Evolutionary conservation across 2,888 invertebrate genomes (phyloP).

Genomic region (Andrena flavipes): DNA sequence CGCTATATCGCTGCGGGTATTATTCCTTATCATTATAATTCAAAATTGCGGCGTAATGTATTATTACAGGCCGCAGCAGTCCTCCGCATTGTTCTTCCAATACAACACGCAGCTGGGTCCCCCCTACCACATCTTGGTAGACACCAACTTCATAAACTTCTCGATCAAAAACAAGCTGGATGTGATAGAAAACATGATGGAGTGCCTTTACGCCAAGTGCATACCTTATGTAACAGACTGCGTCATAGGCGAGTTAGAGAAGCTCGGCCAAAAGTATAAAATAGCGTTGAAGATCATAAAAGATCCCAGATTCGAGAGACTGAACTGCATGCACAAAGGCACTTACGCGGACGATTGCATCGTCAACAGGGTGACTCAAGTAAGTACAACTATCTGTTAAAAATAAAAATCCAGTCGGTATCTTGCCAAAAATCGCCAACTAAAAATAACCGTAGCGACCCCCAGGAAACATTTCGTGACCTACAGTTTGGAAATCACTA

Average conservation of each 20-base stretch:
- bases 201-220: slow-evolving; percentile 99
- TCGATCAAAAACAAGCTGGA: slow-evolving; percentile 99
- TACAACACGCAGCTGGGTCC: slow-evolving; percentile 99
- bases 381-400: slow-evolving; percentile 74
- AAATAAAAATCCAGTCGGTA: neutral
- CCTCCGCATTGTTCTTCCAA: slow-evolving; percentile 98
- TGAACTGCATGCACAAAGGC: slow-evolving; percentile 97
- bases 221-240: slow-evolving; percentile 99
- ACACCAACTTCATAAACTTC: slow-evolving; percentile 99
- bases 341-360: slow-evolving; percentile 99
- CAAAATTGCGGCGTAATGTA: neutral
- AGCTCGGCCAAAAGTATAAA: slow-evolving; percentile 97
- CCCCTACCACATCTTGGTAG: slow-evolving; percentile 97
- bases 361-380: slow-evolving; percentile 96
- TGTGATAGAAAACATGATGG: slow-evolving; percentile 99
- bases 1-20: too few species aligned
- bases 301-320: slow-evolving; percentile 96
- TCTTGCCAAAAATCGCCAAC: too few species aligned
- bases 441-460: too few species aligned
- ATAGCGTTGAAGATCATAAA: slow-evolving; percentile 97
- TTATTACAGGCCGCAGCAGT: slow-evolving; percentile 88
- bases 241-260: slow-evolving; percentile 98
- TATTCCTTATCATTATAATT: neutral
- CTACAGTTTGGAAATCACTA: neutral
- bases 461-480: neutral